A percentile compares a stretch with the other conserved stretches of the same genome.
Conservation (phyloP, 2,113 vertebrate genomes). For the Megaleporinus macrocephalus region DNA sequence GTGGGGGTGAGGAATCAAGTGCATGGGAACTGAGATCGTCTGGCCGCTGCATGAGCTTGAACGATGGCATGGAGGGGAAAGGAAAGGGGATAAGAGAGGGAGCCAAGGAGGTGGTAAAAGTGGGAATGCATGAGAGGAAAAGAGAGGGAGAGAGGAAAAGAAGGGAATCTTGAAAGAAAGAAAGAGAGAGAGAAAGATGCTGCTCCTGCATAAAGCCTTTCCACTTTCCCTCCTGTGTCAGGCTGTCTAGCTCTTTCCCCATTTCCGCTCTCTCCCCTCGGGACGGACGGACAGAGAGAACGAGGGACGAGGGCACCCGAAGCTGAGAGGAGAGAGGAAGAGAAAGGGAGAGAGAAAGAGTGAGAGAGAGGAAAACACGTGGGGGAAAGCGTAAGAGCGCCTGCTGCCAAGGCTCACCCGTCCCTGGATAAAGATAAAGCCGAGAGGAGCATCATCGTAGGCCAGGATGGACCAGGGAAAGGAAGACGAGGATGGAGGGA, state of each 20-base stretch:
- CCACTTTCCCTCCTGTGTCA: slow-evolving; percentile 62
- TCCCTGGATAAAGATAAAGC: neutral
- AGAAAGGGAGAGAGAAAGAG: slow-evolving; percentile 19
- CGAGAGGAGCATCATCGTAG: neutral
- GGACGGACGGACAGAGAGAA: slow-evolving; percentile 71
- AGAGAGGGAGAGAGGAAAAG: slow-evolving; percentile 4
- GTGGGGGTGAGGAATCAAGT: slow-evolving; percentile 28
- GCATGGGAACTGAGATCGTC: slow-evolving; percentile 31
- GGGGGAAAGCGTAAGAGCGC: neutral
- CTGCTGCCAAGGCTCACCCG: slow-evolving; percentile 31
- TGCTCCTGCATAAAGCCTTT: slow-evolving; percentile 44
- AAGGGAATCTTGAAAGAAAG: neutral
- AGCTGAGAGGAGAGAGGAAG: slow-evolving; percentile 65
- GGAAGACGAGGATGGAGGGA: neutral
- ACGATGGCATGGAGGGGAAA: slow-evolving; percentile 7
- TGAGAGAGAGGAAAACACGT: slow-evolving; percentile 1
- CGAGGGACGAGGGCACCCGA: slow-evolving; percentile 74
- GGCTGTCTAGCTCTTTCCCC: slow-evolving; percentile 77
- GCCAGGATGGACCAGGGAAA: neutral
- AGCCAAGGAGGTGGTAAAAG: neutral
- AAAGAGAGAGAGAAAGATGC: slow-evolving; percentile 25
- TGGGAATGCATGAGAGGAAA: slow-evolving; percentile 17
- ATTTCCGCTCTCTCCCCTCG: slow-evolving; percentile 76
- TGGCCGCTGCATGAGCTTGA: slow-evolving; percentile 47
- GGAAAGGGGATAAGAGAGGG: neutral